Evolutionary conservation across 37 sponge, comb jelly and placozoan genomes (phyloP), one percentile per base, ranked within the genome.

Genomic region (Spongilla lacustris): DNA sequence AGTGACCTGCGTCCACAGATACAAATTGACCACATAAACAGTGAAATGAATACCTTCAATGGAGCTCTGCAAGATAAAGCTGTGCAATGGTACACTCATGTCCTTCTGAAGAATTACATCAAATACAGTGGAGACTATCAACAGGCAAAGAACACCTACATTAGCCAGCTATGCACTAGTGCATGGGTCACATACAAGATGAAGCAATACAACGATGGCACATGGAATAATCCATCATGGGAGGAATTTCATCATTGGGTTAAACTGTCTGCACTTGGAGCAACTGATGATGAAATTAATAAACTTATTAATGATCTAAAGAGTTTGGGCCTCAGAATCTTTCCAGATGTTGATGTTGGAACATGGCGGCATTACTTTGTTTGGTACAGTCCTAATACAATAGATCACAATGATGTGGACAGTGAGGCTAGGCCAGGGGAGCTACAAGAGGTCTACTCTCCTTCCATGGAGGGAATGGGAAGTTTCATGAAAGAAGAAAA

Each of bases 401-500:
- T 73, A 31, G 32, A 73, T 73, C 74, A 73, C 11, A 14, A 12
- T 1, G 74, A 73, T 22, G 21, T 73, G 17, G 74, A 73, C 32
- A 73, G 25, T 23, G 74, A 73, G 3, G 74, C 74, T 14, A 22
- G 17, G 21, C 74, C 0, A 34, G 74, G 74, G 25, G 32, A 34
- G 21, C 32, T 73, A 73, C 26, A 73, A 33, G 32, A 33, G 30
- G 32, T 73, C 10, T 73, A 73, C 32, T 21, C 13, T 6, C 74
- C 74, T 12, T 34, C 31, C 13, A 22, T 73, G 25, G 0, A 33
- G 13, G 31, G 31, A 33, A 34, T 14, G 30, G 74, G 74, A 33
- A 33, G 74, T 26, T 73, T 11, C 17, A 73, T 73, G 74, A 73
- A 73, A 11, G 74, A 73, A 73, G 74, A 73, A 73, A 73, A 73